These are phyloP conservation scores for Podotricha telesiphe DNA, from an alignment of 2,888 invertebrate genomes.

Conservation along the genomic window DNA sequence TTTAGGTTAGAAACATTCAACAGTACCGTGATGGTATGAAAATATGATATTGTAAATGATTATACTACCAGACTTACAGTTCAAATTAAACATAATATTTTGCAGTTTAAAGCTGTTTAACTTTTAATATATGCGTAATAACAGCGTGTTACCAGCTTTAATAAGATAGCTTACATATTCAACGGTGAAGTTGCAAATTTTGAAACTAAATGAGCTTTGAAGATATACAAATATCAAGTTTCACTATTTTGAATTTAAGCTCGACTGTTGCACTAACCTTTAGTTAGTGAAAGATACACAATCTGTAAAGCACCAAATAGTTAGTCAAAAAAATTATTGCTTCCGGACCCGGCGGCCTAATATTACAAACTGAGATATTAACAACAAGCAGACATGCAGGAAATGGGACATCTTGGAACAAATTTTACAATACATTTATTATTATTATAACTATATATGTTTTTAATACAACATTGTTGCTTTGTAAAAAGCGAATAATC, in stretches of 20 bases:
- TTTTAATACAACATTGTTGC: too few relatives aligned
- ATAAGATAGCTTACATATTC: slow-evolving; percentile 8
- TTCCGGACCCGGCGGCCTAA: not conserved
- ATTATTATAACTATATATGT: too few relatives aligned
- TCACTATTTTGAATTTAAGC: not conserved
- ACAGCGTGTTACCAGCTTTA: not conserved
- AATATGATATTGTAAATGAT: not conserved
- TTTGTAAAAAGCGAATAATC: too few relatives aligned
- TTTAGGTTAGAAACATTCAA: too few relatives aligned
- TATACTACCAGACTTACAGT: slow-evolving; percentile 1
- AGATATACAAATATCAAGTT: slow-evolving; percentile 9
- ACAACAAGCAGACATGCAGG: too few relatives aligned
- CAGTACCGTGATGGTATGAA: not conserved
- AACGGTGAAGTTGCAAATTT: slow-evolving; percentile 1
- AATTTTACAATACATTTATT: too few relatives aligned
- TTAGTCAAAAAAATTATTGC: not conserved
- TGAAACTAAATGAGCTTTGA: not conserved
- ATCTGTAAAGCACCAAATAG: not conserved
- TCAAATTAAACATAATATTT: slow-evolving; percentile 3
- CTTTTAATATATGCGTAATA: slow-evolving; percentile 5
- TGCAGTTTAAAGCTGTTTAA: slow-evolving; percentile 1
- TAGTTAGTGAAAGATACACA: not conserved
- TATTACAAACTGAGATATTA: too few relatives aligned
- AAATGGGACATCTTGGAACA: too few relatives aligned
- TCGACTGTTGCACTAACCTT: not conserved